Base-by-base conservation (phyloP, 2,113 vertebrate genomes). In the Pedionomus torquatus region DNA sequence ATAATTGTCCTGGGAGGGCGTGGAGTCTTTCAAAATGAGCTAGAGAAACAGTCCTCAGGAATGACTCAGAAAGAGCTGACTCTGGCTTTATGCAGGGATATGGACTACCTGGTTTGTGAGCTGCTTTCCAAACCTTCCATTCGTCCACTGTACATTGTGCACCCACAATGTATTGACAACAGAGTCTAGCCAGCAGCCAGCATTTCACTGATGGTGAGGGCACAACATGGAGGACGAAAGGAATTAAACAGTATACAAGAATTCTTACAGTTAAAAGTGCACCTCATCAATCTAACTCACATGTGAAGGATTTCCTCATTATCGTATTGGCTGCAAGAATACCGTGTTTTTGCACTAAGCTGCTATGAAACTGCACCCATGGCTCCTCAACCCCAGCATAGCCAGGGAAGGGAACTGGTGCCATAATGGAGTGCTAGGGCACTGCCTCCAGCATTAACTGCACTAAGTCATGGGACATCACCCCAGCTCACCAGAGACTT, bases 341-440 rank as follows among this genome's bases (percentile, higher is more conserved):
- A 65, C 55, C 25, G 14, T 2, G 0, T 12, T 12, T 37, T 81
- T n/a, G 44, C 0, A 0, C 2, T 13, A 46, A 87, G 48, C 4
- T 41, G 58, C 58, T 19, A 5, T 18, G 46, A 86, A 43, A 46
- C 35, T 24, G 58, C 54, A 43, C 17, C 25, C 0, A 1, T 9
- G 17, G 55, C 41, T 54, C 54, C 70, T 30, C 63, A 82, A 17
- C 18, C 46, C 7, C 7, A 33, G 70, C n/a, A 28, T 5, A 41
- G 48, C 19, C 54, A 49, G n/a, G 57, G 12, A 43, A 9, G 13
- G 21, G 35, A 37, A 46, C 51, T 41, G 24, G 13, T 89, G 74
- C 14, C 2, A 1, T 28, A 57, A 87, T 8, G 43, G 51, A 78
- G 18, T 33, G 60, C 8, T 35, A 1, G 11, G 58, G 31, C 52